Evolutionary conservation across 2,797 vertebrate species (phyloP).

Genomic region (Sylvilagus floridanus): DNA sequence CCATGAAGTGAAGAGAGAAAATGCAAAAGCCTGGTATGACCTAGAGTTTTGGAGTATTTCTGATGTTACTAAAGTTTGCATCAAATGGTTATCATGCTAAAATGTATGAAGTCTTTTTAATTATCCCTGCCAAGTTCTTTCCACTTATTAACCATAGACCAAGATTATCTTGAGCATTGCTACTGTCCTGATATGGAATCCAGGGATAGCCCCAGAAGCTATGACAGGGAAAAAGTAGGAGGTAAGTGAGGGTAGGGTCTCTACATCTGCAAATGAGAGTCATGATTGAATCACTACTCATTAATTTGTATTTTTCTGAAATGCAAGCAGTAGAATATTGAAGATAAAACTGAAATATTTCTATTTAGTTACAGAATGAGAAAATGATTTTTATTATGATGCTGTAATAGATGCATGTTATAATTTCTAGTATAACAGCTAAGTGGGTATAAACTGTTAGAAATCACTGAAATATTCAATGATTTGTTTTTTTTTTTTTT

Average conservation of each 20-base stretch:
- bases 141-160: not conserved
- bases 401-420: not conserved
- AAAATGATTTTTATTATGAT: not conserved
- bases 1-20: conserved; percentile 17
- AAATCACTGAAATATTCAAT: not conserved
- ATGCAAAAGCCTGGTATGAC: not conserved
- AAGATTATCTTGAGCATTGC: not conserved
- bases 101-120: not conserved
- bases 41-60: not conserved
- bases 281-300: not conserved
- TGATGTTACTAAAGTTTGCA: not conserved
- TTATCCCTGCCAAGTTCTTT: not conserved
- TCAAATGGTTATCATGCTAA: not conserved
- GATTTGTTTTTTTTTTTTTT: not conserved
- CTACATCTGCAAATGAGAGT: not conserved
- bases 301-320: not conserved
- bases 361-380: not conserved
- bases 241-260: not conserved
- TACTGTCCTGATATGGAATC: not conserved
- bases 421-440: not conserved
- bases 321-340: not conserved
- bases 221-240: not conserved
- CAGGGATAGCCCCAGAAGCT: not conserved
- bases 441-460: not conserved
- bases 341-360: not conserved